These are phyloP conservation scores for Sminthurides bifidus DNA, from an alignment of 1,140 invertebrate species.

Conservation along the genomic window DNA sequence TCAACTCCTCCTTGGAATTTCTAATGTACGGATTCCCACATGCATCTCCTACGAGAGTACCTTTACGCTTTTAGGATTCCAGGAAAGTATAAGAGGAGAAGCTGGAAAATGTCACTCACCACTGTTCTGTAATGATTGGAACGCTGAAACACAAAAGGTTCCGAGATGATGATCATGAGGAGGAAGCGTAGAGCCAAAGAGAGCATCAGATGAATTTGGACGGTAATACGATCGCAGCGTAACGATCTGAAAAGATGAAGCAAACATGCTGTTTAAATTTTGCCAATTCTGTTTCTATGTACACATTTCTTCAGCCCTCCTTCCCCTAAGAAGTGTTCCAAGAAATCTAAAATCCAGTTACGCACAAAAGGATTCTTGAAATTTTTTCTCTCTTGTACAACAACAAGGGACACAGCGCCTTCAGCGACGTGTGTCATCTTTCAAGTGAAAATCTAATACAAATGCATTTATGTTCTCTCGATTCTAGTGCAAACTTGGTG, in stretches of 20 bases:
- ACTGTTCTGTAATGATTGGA: conserved; percentile 28
- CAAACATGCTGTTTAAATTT: too few species aligned
- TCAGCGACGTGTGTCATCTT: too few species aligned
- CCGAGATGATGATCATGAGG: conserved; percentile 38
- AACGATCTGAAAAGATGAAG: conserved; percentile 37
- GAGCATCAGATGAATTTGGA: conserved; percentile 42
- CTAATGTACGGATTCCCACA: background rate
- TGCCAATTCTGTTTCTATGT: too few species aligned
- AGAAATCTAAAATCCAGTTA: too few species aligned
- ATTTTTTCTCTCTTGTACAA: too few species aligned
- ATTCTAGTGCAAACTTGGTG: too few species aligned
- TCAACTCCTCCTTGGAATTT: background rate
- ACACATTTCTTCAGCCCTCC: too few species aligned
- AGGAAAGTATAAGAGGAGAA: background rate
- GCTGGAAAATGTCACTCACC: conserved; percentile 24
- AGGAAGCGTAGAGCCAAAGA: conserved; percentile 39
- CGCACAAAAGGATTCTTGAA: too few species aligned
- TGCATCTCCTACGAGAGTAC: background rate
- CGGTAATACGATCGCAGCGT: conserved; percentile 40
- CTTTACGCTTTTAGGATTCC: background rate
- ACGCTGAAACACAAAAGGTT: conserved; percentile 31
- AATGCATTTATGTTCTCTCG: too few species aligned
- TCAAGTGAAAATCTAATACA: too few species aligned
- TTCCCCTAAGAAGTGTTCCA: too few species aligned
- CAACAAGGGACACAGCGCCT: too few species aligned